Percentiles rank a stretch among this genome's conserved stretches.
Conservation (phyloP, 1,140 invertebrate species). For the Ceratina japonica region DNA sequence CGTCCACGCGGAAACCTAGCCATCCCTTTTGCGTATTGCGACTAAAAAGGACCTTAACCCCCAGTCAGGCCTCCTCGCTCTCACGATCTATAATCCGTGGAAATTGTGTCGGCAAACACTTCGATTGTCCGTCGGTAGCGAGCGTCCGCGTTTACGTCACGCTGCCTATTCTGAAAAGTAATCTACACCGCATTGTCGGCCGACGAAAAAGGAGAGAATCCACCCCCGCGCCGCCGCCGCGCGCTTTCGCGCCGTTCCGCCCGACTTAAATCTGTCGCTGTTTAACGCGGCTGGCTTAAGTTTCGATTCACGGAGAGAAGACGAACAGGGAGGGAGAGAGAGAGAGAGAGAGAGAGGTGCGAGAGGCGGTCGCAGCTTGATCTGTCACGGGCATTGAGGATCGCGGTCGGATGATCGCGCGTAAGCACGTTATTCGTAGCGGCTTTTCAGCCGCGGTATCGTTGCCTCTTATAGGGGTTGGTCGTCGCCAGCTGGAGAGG, state of each 20-base stretch:
- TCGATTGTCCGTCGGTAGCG: slow-evolving; percentile 68
- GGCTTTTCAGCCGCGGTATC: slow-evolving; percentile 70
- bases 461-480: slow-evolving; percentile 68
- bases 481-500: slow-evolving; percentile 17
- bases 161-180: slow-evolving; percentile 79
- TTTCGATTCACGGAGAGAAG: slow-evolving; percentile 47
- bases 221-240: neutral
- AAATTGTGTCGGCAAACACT: slow-evolving; percentile 78
- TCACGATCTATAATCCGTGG: slow-evolving; percentile 64
- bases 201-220: slow-evolving; percentile 33
- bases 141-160: slow-evolving; percentile 75
- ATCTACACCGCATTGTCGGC: slow-evolving; percentile 76
- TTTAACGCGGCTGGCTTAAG: slow-evolving; percentile 53
- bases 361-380: slow-evolving; percentile 52
- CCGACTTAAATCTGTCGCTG: slow-evolving; percentile 50
- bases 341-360: neutral
- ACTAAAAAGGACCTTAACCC: slow-evolving; percentile 21
- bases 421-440: slow-evolving; percentile 80
- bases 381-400: slow-evolving; percentile 68
- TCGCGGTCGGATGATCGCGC: slow-evolving; percentile 76
- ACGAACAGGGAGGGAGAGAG: neutral
- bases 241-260: slow-evolving; percentile 42
- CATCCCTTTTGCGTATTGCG: neutral
- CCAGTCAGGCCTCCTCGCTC: neutral
- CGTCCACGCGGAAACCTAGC: slow-evolving; percentile 38